These are phyloP conservation scores for Ameiurus melas DNA, from an alignment of 2,113 vertebrate genomes.

Conservation along the genomic window DNA sequence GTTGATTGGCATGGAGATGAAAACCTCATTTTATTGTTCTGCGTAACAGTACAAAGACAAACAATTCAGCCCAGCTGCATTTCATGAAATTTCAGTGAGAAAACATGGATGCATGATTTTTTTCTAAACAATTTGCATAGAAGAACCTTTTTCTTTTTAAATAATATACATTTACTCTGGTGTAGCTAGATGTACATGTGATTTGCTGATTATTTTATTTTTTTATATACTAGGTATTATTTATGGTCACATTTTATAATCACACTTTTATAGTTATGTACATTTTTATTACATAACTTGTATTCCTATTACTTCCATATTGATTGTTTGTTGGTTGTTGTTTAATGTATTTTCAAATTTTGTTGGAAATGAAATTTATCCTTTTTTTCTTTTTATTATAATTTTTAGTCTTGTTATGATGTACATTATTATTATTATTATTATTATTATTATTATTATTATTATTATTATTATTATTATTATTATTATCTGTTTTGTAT, in stretches of 20 bases:
- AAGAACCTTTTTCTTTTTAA: neutral
- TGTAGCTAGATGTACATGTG: neutral
- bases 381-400: neutral
- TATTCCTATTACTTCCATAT: neutral
- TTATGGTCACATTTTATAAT: neutral
- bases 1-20: conserved; percentile 11
- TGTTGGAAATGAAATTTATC: no score
- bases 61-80: neutral
- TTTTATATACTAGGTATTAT: neutral
- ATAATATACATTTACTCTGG: neutral
- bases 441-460: neutral
- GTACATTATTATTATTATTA: neutral
- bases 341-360: neutral
- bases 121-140: neutral
- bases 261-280: neutral
- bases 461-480: no score
- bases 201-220: neutral
- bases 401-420: neutral
- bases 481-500: neutral
- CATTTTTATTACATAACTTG: neutral
- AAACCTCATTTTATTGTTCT: neutral
- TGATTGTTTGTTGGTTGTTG: no score
- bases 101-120: neutral
- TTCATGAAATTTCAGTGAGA: neutral
- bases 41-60: neutral